Evolutionary conservation across 2,888 invertebrate genomes (phyloP).

Genomic region (Sinohyriopsis cumingii): DNA sequence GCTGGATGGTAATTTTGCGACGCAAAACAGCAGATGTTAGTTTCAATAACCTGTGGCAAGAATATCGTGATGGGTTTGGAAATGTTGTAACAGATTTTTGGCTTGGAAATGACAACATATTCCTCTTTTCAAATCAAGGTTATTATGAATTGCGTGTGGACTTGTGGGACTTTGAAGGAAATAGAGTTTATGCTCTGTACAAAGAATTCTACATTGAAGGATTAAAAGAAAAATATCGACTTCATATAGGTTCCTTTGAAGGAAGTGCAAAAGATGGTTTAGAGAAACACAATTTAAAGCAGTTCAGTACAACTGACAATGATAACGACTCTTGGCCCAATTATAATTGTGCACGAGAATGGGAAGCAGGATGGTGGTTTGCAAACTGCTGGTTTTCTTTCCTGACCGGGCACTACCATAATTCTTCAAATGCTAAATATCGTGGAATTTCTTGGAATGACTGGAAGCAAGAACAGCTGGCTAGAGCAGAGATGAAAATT

Average conservation of each 20-base stretch:
- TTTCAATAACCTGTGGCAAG: conserved; percentile 63
- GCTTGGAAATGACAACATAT: conserved; percentile 69
- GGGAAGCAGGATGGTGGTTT: conserved; percentile 98
- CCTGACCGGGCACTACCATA: conserved; percentile 90
- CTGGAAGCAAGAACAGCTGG: conserved; percentile 70
- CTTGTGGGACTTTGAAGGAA: conserved; percentile 68
- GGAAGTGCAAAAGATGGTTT: conserved; percentile 92
- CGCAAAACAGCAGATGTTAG: conserved; percentile 52
- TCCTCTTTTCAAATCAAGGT: conserved; percentile 66
- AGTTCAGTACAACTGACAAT: conserved; percentile 90
- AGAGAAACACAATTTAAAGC: conserved; percentile 91
- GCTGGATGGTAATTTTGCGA: conserved; percentile 66
- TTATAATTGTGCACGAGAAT: conserved; percentile 92
- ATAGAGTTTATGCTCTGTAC: conserved; percentile 66
- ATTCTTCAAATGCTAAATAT: conserved; percentile 59
- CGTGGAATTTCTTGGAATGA: conserved; percentile 69
- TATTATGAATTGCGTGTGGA: conserved; percentile 66
- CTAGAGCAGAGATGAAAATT: conserved; percentile 70
- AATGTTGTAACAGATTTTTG: conserved; percentile 65
- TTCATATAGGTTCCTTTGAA: conserved; percentile 59
- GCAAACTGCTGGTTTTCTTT: conserved; percentile 96
- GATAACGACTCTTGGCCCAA: conserved; percentile 86
- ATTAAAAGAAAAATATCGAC: conserved; percentile 63
- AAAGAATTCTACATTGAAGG: conserved; percentile 65
- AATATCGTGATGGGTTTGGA: conserved; percentile 68